Conservation (phyloP, 1,140 invertebrate species). For the Lordiphosa stackelbergi region DNA sequence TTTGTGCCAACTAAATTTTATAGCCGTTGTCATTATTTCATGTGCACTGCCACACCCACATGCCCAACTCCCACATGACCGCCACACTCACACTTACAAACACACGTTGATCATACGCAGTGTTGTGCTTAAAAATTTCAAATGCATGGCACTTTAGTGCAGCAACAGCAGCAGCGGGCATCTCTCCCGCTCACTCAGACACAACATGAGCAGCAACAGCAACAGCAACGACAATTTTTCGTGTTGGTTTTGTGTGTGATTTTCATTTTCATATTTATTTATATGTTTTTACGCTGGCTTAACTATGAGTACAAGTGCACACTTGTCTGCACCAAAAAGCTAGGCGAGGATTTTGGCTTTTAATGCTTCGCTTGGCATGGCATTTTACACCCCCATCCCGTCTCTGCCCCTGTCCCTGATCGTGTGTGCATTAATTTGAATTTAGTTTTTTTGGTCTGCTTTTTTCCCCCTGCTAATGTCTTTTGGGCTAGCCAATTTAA, state of each 20-base stretch:
- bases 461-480: constrained; percentile 25
- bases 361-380: constrained; percentile 49
- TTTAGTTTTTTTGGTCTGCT: constrained; percentile 38
- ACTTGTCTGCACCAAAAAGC: constrained; percentile 54
- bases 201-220: constrained; percentile 8
- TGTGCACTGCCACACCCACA: constrained; percentile 38
- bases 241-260: constrained; percentile 34
- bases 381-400: not conserved
- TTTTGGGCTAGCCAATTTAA: constrained; percentile 59
- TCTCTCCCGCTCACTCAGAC: constrained; percentile 38
- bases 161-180: constrained; percentile 26
- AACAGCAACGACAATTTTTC: constrained; percentile 41
- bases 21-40: constrained; percentile 56
- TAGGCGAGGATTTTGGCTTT: constrained; percentile 29
- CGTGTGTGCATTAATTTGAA: constrained; percentile 63
- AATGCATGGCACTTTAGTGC: constrained; percentile 53
- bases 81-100: constrained; percentile 1
- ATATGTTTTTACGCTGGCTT: constrained; percentile 51
- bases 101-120: constrained; percentile 54
- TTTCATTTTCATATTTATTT: constrained; percentile 43
- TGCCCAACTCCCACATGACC: not conserved
- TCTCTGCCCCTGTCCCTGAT: constrained; percentile 11
- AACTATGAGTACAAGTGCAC: constrained; percentile 67
- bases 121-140: constrained; percentile 55
- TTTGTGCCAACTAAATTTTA: constrained; percentile 56